Percentiles rank a stretch among this genome's conserved stretches.
Conservation (phyloP, 2,113 vertebrate species). For the Anser brachyrhynchus region DNA sequence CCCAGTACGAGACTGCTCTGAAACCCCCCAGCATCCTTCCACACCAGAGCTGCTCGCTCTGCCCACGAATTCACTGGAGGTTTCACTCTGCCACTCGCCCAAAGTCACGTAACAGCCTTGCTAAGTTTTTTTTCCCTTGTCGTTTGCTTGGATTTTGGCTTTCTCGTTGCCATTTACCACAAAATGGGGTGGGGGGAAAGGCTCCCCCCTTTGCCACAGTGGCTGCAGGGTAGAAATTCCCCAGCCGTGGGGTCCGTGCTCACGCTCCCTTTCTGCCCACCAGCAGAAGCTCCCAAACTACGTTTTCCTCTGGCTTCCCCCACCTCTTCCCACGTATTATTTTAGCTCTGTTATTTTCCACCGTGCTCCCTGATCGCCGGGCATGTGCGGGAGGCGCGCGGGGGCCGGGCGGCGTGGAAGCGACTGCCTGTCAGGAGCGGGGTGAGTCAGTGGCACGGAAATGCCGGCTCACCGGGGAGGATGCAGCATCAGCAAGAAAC, state of each 20-base stretch:
- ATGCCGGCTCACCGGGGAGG: not conserved
- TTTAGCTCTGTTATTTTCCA: not conserved
- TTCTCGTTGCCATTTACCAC: not conserved
- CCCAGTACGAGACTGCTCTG: not conserved
- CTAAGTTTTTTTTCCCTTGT: not conserved
- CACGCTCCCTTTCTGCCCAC: fast-evolving
- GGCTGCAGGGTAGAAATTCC: not conserved
- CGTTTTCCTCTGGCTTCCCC: not conserved
- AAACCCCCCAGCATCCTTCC: not conserved
- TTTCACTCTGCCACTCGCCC: not conserved
- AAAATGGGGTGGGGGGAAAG: not conserved
- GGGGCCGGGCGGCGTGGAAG: not conserved
- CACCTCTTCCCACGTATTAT: not conserved
- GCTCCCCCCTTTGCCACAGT: not conserved
- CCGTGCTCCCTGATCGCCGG: fast-evolving
- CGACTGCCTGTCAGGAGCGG: fast-evolving
- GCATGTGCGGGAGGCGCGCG: not conserved
- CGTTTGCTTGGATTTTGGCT: not conserved
- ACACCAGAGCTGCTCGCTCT: fast-evolving
- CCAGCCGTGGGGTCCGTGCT: fast-evolving
- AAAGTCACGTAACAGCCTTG: fast-evolving
- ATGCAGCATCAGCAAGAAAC: conserved; percentile 24
- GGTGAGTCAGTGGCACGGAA: not conserved
- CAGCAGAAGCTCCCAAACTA: not conserved
- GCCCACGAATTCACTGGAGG: not conserved